A percentile compares a stretch with the other conserved stretches of the same genome.
phyloP scores from a whole-genome alignment of 2,797 vertebrate genomes.

The Oreonectes daqikongensis region DNA sequence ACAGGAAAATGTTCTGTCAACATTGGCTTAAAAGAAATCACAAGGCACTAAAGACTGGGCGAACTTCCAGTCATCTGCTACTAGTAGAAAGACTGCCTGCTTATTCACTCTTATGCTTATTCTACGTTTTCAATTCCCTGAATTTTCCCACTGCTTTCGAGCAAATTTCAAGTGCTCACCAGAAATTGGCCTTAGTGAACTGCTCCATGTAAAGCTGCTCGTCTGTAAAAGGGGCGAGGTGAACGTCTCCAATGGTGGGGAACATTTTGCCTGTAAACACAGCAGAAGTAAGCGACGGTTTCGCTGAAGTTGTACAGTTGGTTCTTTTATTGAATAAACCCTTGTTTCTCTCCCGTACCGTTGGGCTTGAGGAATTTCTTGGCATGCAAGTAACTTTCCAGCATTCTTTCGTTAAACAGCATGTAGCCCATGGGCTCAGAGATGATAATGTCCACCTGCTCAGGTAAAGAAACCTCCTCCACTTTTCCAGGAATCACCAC shows the following conservation, averaged over 20 bases:
- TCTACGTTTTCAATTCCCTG: not conserved
- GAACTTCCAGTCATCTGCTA: not conserved
- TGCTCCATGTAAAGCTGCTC: constrained; percentile 99
- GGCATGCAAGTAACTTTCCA: constrained; percentile 96
- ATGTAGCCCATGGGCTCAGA: constrained; percentile 99
- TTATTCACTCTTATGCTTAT: not conserved
- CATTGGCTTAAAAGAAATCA: not conserved
- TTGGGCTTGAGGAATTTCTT: constrained; percentile 96
- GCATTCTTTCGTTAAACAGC: constrained; percentile 97
- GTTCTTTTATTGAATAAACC: not conserved
- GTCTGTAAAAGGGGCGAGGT: constrained; percentile 94
- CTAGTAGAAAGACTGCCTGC: not conserved
- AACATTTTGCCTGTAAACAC: constrained; percentile 90
- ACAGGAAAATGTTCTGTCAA: not conserved
- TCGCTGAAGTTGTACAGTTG: not conserved
- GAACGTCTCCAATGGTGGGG: constrained; percentile 95
- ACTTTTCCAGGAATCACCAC: constrained; percentile 94
- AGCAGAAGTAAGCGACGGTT: not conserved
- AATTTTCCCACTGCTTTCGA: not conserved
- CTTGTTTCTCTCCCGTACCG: constrained; percentile 73
- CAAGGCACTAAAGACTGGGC: not conserved
- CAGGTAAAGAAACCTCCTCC: constrained; percentile 90
- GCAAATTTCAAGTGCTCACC: constrained; percentile 74
- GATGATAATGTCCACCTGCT: constrained; percentile 97
- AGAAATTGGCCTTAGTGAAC: constrained; percentile 98